Base-by-base conservation (phyloP, 2,113 vertebrate genomes). In the Macheiramphus alcinus region DNA sequence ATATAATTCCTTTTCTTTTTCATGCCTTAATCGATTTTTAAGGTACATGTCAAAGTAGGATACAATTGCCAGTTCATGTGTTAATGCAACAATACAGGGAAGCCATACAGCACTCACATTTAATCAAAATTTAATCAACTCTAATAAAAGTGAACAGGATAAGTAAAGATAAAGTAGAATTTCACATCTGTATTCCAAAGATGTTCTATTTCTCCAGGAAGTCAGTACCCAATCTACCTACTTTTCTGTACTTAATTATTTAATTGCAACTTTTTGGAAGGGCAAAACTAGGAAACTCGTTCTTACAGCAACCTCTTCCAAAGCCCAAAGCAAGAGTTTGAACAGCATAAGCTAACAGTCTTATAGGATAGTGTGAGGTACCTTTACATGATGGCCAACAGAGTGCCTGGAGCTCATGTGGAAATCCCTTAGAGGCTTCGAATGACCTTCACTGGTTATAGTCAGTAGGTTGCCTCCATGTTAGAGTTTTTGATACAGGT, bases 51-150 rank as follows among this genome's bases (percentile, higher is more conserved):
- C 84, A 94, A 94, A 98, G 74, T 63, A 87, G 65, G 61, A 80
- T 56, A 59, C 89, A 90, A 92, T 43, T 93, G 89, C 53, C 88
- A 96, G 92, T 92, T 95, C 80, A 86, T 90, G 71, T 92, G 73
- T 95, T 97, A 97, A 93, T 90, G 92, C 40, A 94, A 96, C 76
- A 97, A 78, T 92, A 88, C 62, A 94, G 47, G 52, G 78, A 90
- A 97, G 48, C 14, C 10, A 5, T 89, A 81, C 10, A 88, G 31
- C 47, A 87, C 71, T 97, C 68, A 80, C 68, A 91, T 94, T 91
- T 95, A 88, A 96, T 96, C 88, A 95, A 94, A 93, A 75, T 95
- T 78, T 95, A 97, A 97, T 97, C 56, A 95, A 68, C 31, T 94
- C 25, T 73, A 84, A 76, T 75, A 76, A 82, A 87, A 87, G 17